phyloP scores from a whole-genome alignment of 2,797 vertebrate species.

The Salarias fasciatus region DNA sequence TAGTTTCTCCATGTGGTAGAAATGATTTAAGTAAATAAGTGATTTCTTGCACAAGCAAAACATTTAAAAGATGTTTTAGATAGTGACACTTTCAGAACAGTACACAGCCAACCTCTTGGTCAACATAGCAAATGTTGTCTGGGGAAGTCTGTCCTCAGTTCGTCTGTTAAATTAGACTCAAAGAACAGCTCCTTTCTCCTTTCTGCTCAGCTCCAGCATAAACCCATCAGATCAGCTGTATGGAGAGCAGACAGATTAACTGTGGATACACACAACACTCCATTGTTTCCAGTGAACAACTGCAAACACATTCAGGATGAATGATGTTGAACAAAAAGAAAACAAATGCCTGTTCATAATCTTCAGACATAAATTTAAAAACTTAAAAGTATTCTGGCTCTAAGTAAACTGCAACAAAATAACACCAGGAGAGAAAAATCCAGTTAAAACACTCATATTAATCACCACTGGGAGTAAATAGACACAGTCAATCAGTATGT shows the following conservation, averaged over 20 bases:
- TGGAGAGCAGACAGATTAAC: constrained; percentile 64
- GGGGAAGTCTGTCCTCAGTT: constrained; percentile 52
- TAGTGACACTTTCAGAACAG: neutral
- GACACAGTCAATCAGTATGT: neutral
- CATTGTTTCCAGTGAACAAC: constrained; percentile 58
- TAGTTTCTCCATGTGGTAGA: neutral
- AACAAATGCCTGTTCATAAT: no score
- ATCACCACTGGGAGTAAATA: neutral
- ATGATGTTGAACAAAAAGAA: constrained; percentile 12
- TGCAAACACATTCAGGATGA: constrained; percentile 29
- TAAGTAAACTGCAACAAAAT: no score
- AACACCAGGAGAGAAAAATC: no score
- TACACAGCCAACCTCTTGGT: no score
- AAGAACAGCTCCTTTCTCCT: constrained; percentile 51
- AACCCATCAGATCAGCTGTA: constrained; percentile 56
- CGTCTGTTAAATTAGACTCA: constrained; percentile 41
- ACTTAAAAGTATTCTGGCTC: no score
- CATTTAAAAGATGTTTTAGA: constrained; percentile 5
- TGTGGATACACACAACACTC: constrained; percentile 53
- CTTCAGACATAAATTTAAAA: no score
- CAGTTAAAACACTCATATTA: neutral
- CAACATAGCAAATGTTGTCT: neutral
- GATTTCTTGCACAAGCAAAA: no score
- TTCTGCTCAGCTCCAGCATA: constrained; percentile 51
- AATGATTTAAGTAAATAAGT: neutral